Conservation (phyloP, 1,140 invertebrate genomes). For the Phthorimaea operculella region DNA sequence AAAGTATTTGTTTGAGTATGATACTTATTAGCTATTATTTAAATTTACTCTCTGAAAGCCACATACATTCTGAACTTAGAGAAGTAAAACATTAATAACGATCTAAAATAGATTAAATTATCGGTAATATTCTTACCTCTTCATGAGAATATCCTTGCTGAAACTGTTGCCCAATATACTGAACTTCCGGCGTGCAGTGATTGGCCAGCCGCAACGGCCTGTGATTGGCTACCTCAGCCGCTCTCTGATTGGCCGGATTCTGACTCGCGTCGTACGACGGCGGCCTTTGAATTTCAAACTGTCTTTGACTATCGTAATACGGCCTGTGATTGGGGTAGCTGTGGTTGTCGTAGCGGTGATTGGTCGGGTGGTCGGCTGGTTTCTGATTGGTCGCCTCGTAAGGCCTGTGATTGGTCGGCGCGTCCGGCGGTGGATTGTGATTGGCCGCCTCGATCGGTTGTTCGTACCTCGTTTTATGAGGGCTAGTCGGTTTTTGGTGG, state of each 20-base stretch:
- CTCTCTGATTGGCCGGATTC: slow-evolving; percentile 22
- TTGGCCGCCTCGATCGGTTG: slow-evolving; percentile 16
- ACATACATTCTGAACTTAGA: too few species aligned
- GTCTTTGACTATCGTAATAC: neutral
- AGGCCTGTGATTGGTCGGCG: slow-evolving; percentile 20
- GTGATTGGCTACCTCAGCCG: slow-evolving; percentile 19
- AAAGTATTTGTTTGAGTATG: too few species aligned
- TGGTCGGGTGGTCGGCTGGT: slow-evolving; percentile 1
- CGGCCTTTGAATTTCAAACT: neutral
- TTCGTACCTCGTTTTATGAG: slow-evolving; percentile 21
- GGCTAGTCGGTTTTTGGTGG: slow-evolving; percentile 20
- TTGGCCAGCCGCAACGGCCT: slow-evolving; percentile 14
- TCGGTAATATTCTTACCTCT: slow-evolving; percentile 36
- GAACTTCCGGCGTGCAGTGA: slow-evolving; percentile 22
- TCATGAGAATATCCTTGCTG: slow-evolving; percentile 30
- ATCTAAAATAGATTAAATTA: too few species aligned
- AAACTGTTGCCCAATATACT: slow-evolving; percentile 25
- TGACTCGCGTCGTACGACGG: neutral
- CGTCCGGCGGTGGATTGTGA: slow-evolving; percentile 2
- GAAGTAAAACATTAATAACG: too few species aligned
- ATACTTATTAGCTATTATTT: too few species aligned
- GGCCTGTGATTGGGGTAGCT: neutral
- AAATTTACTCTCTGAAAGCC: too few species aligned
- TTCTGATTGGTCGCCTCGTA: slow-evolving; percentile 20
- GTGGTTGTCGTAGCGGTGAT: slow-evolving; percentile 4